Conservation (phyloP, 2,113 vertebrate genomes). For the Nymphicus hollandicus region DNA sequence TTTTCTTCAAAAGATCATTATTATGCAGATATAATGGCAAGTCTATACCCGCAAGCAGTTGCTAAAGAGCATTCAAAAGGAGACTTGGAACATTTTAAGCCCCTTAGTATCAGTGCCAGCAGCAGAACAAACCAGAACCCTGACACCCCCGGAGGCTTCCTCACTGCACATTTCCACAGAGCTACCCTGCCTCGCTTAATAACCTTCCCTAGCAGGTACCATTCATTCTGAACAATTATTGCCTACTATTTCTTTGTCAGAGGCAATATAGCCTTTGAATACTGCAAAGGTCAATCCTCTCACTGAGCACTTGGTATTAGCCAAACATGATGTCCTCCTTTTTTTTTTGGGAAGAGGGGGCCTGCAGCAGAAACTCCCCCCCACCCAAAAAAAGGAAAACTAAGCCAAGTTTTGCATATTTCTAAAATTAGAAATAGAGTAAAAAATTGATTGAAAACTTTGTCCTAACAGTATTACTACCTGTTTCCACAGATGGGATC, state of each 20-base stretch:
- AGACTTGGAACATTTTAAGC: constrained; percentile 3
- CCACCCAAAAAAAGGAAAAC: not conserved
- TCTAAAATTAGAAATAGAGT: not conserved
- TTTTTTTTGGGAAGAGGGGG: not conserved
- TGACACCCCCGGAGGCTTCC: not conserved
- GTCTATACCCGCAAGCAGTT: not conserved
- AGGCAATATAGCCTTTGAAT: not conserved
- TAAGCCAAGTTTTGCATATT: not conserved
- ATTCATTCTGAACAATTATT: not conserved
- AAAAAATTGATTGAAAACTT: not conserved
- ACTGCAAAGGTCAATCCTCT: not conserved
- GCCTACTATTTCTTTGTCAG: not conserved
- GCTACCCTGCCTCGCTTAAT: not conserved
- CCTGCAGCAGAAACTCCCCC: not conserved
- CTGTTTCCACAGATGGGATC: not conserved
- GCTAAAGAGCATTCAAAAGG: constrained; percentile 1
- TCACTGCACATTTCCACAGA: not conserved
- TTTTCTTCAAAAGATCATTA: not conserved
- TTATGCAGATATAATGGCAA: not conserved
- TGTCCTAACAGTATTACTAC: not conserved
- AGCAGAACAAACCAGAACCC: not conserved
- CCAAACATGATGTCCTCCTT: not conserved
- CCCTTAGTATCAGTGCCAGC: not conserved
- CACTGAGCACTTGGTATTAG: not conserved
- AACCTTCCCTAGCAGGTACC: constrained; percentile 32